Evolutionary conservation across 2,888 invertebrate genomes (phyloP).

Genomic region (Rhodophaea formosa): DNA sequence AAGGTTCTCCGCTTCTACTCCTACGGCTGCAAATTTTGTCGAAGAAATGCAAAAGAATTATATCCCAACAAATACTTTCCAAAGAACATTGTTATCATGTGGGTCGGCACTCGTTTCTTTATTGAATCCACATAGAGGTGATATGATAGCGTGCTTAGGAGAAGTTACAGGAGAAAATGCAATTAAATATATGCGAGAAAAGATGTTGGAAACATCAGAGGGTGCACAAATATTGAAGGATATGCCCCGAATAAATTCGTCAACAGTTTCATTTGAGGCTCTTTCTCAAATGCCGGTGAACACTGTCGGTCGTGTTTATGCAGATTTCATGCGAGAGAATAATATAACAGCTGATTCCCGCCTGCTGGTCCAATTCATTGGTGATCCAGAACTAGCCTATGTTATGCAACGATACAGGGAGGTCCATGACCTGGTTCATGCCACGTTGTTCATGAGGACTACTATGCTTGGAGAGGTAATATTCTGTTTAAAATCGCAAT

Average conservation of each 20-base stretch:
- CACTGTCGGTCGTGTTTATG: slow-evolving; percentile 93
- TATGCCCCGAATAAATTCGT: slow-evolving; percentile 93
- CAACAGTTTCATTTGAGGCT: slow-evolving; percentile 87
- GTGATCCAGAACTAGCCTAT: slow-evolving; percentile 94
- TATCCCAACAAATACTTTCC: slow-evolving; percentile 85
- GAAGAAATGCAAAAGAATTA: slow-evolving; percentile 83
- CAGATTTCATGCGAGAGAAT: slow-evolving; percentile 90
- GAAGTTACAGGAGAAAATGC: slow-evolving; percentile 92
- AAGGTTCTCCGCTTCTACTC: slow-evolving; percentile 35
- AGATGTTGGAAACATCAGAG: slow-evolving; percentile 89
- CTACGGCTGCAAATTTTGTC: slow-evolving; percentile 70
- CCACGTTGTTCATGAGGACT: slow-evolving; percentile 95
- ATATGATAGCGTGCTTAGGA: slow-evolving; percentile 97
- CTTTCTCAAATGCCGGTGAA: slow-evolving; percentile 87
- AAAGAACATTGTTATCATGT: slow-evolving; percentile 88
- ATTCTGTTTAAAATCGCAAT: neutral
- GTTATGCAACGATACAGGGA: slow-evolving; percentile 99
- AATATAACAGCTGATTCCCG: slow-evolving; percentile 96
- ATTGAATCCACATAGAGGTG: slow-evolving; percentile 89
- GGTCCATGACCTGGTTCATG: slow-evolving; percentile 97
- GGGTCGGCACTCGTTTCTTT: slow-evolving; percentile 94
- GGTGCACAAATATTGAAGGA: slow-evolving; percentile 88
- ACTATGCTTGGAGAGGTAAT: slow-evolving; percentile 92
- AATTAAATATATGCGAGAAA: slow-evolving; percentile 84
- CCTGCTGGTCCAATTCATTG: slow-evolving; percentile 93